Evolutionary conservation across 1,140 invertebrate genomes (phyloP), one percentile per base, ranked within the genome.

Genomic region (Lepidurus couesii): DNA sequence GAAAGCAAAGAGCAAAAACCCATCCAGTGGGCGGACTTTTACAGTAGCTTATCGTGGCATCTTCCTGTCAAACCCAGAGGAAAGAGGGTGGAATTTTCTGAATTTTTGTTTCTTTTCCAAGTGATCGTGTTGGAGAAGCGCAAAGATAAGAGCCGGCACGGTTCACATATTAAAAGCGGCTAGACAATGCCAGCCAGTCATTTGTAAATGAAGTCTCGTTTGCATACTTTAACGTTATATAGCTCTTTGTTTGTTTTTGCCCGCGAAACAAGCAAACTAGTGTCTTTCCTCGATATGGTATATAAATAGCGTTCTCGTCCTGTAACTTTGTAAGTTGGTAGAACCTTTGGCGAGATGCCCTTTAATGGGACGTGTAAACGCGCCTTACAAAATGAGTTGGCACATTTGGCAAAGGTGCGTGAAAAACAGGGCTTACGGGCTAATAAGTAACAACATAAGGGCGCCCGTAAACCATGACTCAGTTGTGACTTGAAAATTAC

Each of bases 61-160:
- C 53, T 65, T 65, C 6, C 53, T 65, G 53, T 65, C 53, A 65
- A 65, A 65, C 16, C 34, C 53, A 65, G 53, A 65, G 53, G 53
- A 65, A 65, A 21, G 53, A 65, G 53, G 53, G 53, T 65, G 53
- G 53, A 65, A 65, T 65, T 65, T 21, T 13, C 21, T 0, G 1
- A 21, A 65, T n/a, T 21, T 7, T 21, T 13, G 21, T n/a, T 13
- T 21, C 8, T 65, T 65, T 65, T 21, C 16, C 0, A 65, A 21
- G 9, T 21, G 21, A 34, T 34, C 34, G 34, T 34, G 34, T 34
- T 34, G 34, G 34, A 16, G 21, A 65, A 65, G 21, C 21, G 13
- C 53, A 7, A 7, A 65, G 53, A 47, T 47, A 47, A 47, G 45
- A 16, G 45, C 16, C 21, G 53, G 53, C 53, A 65, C 53, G 53